Evolutionary conservation across 2,113 vertebrate genomes (phyloP).

Genomic region (Etheostoma cragini): DNA sequence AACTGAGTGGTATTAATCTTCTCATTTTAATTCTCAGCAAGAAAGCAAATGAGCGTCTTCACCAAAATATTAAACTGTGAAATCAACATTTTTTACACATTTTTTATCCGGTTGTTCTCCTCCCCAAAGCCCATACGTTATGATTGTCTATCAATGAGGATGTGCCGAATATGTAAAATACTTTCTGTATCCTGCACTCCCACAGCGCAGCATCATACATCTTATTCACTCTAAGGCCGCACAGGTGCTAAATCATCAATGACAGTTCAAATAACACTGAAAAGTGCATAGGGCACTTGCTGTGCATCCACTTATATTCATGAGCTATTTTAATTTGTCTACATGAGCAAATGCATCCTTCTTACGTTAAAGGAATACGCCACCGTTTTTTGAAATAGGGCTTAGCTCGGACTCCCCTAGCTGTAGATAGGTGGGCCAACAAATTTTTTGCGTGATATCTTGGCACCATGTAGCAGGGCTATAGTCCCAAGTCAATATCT

Average conservation of each 20-base stretch:
- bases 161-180: constrained; percentile 54
- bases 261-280: constrained; percentile 51
- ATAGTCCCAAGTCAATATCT: too few species aligned
- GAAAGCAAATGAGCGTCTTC: too few species aligned
- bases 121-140: constrained; percentile 25
- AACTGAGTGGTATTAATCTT: too few species aligned
- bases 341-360: background rate
- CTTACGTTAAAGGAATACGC: background rate
- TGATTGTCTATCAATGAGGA: constrained; percentile 43
- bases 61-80: background rate
- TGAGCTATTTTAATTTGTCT: background rate
- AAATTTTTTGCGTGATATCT: too few species aligned
- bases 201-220: constrained; percentile 25
- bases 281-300: background rate
- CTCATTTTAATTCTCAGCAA: too few species aligned
- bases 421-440: too few species aligned
- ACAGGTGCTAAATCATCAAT: constrained; percentile 49
- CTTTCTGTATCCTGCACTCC: constrained; percentile 8
- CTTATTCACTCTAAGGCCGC: constrained; percentile 31
- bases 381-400: too few species aligned
- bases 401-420: too few species aligned
- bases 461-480: too few species aligned
- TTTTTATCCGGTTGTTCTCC: constrained; percentile 29
- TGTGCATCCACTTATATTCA: constrained; percentile 12
- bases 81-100: background rate